Base-by-base conservation (phyloP, 2,113 vertebrate genomes). In the Paratilapia polleni region DNA sequence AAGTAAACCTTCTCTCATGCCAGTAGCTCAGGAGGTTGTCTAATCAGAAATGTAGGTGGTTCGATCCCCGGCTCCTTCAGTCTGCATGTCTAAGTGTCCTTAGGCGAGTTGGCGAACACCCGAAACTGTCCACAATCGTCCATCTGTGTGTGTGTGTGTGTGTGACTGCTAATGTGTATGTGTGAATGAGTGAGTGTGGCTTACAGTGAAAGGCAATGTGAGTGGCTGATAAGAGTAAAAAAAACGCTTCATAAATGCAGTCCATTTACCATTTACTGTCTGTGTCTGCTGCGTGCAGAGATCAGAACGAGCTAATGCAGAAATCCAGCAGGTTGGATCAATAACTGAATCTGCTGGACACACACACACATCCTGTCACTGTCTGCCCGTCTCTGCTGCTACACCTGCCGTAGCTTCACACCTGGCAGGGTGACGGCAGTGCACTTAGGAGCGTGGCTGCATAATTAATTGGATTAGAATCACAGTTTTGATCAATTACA, bases 401-500 rank as follows among this genome's bases (percentile, higher is more conserved):
- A 28, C 20, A 2, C 58, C 13, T 17, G 20, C 31, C 20, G 20
- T 22, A 5, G 26, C 56, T 12, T 68, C 52, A 41, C 28, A 73
- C 68, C 66, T 58, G 68, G 26, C 70, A 52, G 60, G 22, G 34
- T 38, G 74, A 60, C 73, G 24, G 54, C 36, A 4, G 15, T 4
- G 59, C 24, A 20, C n/a, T 49, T 14, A 34, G 4, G 10, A 41
- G 3, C 64, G 12, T 1, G 1, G 5, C 68, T 58, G 82, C 26
- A 63, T 77, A 77, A 80, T 83, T 66, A 58, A 80, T 41, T 54
- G 12, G 2, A 84, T 82, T 79, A 13, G 31, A 81, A 70, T 86
- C 28, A 60, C 34, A 47, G 41, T 20, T 14, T 41, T 49, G 22
- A 63, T 82, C 61, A 82, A 62, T 73, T 43, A n/a, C 34, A 12